Evolutionary conservation across 2,797 vertebrate species (phyloP).

Genomic region (Trachurus trachurus): DNA sequence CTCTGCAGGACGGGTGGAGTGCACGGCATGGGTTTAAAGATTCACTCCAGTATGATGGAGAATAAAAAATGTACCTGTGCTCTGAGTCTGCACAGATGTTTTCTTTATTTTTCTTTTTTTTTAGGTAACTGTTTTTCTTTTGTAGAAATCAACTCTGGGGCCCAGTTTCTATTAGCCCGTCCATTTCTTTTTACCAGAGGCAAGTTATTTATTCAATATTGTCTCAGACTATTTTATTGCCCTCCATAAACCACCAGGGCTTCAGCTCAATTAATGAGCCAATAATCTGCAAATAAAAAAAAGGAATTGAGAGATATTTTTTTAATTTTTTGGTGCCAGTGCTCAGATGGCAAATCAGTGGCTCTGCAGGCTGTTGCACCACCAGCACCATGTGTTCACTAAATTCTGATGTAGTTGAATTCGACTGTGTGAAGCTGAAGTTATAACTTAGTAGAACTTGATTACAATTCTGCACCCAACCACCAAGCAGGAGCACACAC

Average conservation of each 20-base stretch:
- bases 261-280: not conserved
- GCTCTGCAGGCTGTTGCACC: not conserved
- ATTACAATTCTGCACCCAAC: not conserved
- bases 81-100: not conserved
- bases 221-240: not conserved
- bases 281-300: not conserved
- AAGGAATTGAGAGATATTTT: not conserved
- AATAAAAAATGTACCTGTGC: not conserved
- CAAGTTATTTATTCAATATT: conserved; percentile 2
- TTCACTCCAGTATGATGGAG: not conserved
- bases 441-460: too few species aligned
- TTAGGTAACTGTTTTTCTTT: too few species aligned
- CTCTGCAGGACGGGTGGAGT: conserved; percentile 7
- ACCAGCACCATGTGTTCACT: not conserved
- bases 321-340: not conserved
- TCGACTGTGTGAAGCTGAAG: too few species aligned
- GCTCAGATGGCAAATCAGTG: not conserved
- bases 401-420: not conserved
- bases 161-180: not conserved
- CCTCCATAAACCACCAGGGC: not conserved
- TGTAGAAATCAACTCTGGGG: not conserved
- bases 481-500: not conserved
- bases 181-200: not conserved
- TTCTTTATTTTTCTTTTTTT: too few species aligned
- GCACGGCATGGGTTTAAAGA: not conserved